A percentile compares a stretch with the other conserved stretches of the same genome.
These are phyloP conservation scores for Nannospalax galili DNA, from an alignment of 2,113 vertebrate species.

Conservation along the genomic window DNA sequence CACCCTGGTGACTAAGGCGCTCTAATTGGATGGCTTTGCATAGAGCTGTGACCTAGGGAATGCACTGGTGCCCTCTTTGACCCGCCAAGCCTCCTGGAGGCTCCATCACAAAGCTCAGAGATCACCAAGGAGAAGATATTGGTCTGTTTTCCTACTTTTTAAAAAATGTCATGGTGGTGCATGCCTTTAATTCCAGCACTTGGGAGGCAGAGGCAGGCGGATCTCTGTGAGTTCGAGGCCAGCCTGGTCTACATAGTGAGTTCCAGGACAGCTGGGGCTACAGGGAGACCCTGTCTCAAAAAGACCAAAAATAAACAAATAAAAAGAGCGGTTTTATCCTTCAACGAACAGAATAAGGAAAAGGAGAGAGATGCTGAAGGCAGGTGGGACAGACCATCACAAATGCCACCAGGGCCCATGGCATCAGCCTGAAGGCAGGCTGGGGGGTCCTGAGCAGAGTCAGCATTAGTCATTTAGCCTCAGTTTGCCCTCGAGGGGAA, in stretches of 20 bases:
- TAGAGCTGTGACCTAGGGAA: slow-evolving; percentile 16
- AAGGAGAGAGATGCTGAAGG: neutral
- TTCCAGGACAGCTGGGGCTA: no score
- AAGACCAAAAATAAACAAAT: no score
- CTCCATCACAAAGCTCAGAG: neutral
- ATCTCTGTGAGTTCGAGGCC: no score
- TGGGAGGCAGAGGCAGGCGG: no score
- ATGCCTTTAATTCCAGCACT: no score
- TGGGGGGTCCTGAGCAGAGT: neutral
- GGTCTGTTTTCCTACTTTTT: neutral
- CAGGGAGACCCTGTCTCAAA: no score
- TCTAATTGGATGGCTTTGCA: slow-evolving; percentile 80
- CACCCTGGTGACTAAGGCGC: slow-evolving; percentile 80
- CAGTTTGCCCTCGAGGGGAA: neutral
- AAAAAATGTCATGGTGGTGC: neutral
- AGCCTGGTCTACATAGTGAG: no score
- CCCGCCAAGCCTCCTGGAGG: neutral
- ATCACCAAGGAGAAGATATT: neutral
- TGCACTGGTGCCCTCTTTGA: slow-evolving; percentile 42
- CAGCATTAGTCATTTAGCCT: rapidly evolving
- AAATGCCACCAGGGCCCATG: neutral
- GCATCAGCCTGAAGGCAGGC: neutral
- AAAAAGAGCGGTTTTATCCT: neutral
- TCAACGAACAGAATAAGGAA: neutral
- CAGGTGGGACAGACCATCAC: neutral